A percentile compares a stretch with the other conserved stretches of the same genome.
Conservation (phyloP, 2,888 invertebrate genomes). For the Drosophila anomalata region DNA sequence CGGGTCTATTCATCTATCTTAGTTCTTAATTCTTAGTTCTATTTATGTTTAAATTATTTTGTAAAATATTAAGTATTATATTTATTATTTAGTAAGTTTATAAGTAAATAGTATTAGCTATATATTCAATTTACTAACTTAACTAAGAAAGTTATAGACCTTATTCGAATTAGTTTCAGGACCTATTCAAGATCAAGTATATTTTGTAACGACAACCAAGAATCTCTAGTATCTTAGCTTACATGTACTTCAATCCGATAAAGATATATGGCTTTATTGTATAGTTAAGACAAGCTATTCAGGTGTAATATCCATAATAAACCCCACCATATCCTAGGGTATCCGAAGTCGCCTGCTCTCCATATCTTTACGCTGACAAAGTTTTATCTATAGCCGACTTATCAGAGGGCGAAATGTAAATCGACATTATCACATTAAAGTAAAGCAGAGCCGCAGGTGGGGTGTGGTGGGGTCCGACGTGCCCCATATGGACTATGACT, state of each 20-base stretch:
- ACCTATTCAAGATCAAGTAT: no score
- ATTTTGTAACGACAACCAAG: no score
- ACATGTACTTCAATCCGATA: not conserved
- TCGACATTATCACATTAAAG: constrained; percentile 38
- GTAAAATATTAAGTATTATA: not conserved
- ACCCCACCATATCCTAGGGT: not conserved
- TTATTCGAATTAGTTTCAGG: no score
- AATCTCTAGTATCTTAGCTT: not conserved
- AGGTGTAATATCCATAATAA: not conserved
- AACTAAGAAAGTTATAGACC: no score
- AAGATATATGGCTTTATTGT: not conserved
- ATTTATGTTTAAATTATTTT: no score
- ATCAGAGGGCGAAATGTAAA: constrained; percentile 50
- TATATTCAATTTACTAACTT: not conserved
- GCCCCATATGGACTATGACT: constrained; percentile 27
- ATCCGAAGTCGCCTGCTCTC: constrained; percentile 7
- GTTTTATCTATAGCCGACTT: constrained; percentile 62
- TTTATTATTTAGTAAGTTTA: not conserved
- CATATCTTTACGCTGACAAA: constrained; percentile 32
- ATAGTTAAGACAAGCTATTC: not conserved
- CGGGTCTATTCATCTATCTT: no score
- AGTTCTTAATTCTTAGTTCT: no score
- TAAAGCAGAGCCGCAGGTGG: constrained; percentile 14
- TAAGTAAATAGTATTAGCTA: not conserved
- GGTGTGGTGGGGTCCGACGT: constrained; percentile 32